Evolutionary conservation across 2,113 vertebrate genomes (phyloP).

Genomic region (Albula glossodonta): DNA sequence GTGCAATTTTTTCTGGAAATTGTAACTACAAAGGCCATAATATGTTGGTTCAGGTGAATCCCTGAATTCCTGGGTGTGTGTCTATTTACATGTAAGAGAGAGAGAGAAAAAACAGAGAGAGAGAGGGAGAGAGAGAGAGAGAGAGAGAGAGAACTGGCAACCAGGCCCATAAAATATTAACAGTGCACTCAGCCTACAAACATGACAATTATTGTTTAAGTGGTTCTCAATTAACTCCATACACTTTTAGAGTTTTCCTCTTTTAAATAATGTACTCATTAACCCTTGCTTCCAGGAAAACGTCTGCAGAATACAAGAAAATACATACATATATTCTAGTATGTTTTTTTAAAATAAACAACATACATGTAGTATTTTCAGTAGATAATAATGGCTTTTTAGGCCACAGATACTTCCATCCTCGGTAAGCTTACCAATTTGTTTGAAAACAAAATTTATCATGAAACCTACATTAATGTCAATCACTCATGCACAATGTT

Average conservation of each 20-base stretch:
- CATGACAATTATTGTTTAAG: neutral
- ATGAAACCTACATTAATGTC: neutral
- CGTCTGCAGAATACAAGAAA: neutral
- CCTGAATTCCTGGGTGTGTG: no score
- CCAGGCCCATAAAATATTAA: conserved; percentile 5
- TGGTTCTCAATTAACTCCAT: conserved; percentile 7
- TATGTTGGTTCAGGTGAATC: no score
- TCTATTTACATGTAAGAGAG: no score
- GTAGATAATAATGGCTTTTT: neutral
- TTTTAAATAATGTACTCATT: neutral
- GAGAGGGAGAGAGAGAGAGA: neutral
- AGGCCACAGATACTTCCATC: no score
- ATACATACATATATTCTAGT: neutral
- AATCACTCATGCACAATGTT: no score
- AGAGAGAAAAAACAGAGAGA: no score
- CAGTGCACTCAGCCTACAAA: conserved; percentile 3
- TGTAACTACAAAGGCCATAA: no score
- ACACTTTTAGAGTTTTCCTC: neutral
- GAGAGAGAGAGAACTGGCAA: neutral
- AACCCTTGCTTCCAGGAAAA: neutral
- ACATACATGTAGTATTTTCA: neutral
- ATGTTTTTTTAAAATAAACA: neutral
- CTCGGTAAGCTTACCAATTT: neutral
- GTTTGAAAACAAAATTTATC: neutral
- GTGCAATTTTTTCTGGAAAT: no score